A percentile compares a stretch with the other conserved stretches of the same genome.
Evolutionary conservation across 2,797 vertebrate genomes (phyloP).

Genomic region (Oreonectes daqikongensis): DNA sequence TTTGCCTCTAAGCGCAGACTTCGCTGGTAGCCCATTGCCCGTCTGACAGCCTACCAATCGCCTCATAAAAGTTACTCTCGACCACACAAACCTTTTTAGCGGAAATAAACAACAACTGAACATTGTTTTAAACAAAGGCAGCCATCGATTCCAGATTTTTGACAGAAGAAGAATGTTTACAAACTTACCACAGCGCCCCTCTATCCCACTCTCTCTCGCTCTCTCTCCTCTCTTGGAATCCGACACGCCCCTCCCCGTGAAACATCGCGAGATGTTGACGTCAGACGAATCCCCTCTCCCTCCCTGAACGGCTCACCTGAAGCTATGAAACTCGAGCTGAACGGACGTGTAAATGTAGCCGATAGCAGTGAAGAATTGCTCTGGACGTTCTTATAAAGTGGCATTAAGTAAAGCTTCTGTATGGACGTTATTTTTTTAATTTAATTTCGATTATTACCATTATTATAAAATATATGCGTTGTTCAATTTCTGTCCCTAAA

Average conservation of each 20-base stretch:
- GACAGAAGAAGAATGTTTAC: slow-evolving; percentile 80
- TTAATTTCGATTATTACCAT: too few relatives aligned
- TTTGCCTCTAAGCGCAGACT: slow-evolving; percentile 19
- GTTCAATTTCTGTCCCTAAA: too few relatives aligned
- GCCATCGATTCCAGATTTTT: slow-evolving; percentile 50
- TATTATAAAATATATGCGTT: too few relatives aligned
- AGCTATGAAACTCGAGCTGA: too few relatives aligned
- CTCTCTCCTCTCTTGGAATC: slow-evolving; percentile 78
- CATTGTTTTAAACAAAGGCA: slow-evolving; percentile 22
- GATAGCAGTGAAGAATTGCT: too few relatives aligned
- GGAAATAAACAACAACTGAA: not conserved
- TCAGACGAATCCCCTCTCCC: slow-evolving; percentile 17
- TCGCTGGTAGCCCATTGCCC: slow-evolving; percentile 41
- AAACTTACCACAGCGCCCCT: slow-evolving; percentile 84
- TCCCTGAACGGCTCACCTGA: too few relatives aligned
- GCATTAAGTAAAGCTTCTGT: too few relatives aligned
- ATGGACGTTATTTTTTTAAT: too few relatives aligned
- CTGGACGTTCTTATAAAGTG: too few relatives aligned
- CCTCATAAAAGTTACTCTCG: slow-evolving; percentile 20
- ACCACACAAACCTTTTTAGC: slow-evolving; percentile 6
- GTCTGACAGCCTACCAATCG: slow-evolving; percentile 53
- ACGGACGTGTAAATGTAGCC: too few relatives aligned
- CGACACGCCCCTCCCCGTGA: slow-evolving; percentile 78
- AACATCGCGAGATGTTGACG: slow-evolving; percentile 72
- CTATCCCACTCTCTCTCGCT: slow-evolving; percentile 66